Evolutionary conservation across 2,888 invertebrate species (phyloP), one percentile per base, ranked within the genome.

Genomic region (Amblyjoppa proteus): DNA sequence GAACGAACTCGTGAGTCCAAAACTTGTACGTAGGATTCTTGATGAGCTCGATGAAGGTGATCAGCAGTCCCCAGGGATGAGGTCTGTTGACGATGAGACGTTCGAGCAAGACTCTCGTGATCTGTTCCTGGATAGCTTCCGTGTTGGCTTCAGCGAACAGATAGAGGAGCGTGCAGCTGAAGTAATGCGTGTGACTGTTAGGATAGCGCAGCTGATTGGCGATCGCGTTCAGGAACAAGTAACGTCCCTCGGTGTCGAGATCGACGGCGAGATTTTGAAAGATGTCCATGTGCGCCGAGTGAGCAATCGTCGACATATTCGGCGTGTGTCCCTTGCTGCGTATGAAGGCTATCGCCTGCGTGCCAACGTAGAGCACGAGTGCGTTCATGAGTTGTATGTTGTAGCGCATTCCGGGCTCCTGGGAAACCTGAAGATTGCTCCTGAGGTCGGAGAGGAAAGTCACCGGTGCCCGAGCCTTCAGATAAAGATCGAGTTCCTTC

Each of bases 121-220:
- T 99, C 94, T 99, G 99, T 94, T 99, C 99, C 94, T 99, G 99
- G 85, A 99, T 98, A 6, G 98, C 98, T 94, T 99, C 99, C 0
- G 98, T 97, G 93, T 99, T 99, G 7, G 99, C 99, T 94, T 99
- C 99, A 69, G 98, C 98, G 95, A 99, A 99, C 90, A 99, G 95
- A 94, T 99, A 99, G 87, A 99, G 95, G 75, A 99, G 96, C 53
- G 99, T 98, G 94, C 99, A 99, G 92, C 99, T 99, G 95, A 99
- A 99, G 95, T 99, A 99, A 95, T 99, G 99, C 28, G 99, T 99
- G 95, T 99, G 99, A 92, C 99, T 99, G 95, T 99, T 99, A 13
- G 99, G 99, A 95, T 99, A 99, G 34, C 99, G 96, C 91, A 99
- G 95, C 93, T 99, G 99, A 95, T 99, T 99, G 71, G 99, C 99